Conservation (phyloP, 1,140 invertebrate genomes). For the Tyrophagus putrescentiae region DNA sequence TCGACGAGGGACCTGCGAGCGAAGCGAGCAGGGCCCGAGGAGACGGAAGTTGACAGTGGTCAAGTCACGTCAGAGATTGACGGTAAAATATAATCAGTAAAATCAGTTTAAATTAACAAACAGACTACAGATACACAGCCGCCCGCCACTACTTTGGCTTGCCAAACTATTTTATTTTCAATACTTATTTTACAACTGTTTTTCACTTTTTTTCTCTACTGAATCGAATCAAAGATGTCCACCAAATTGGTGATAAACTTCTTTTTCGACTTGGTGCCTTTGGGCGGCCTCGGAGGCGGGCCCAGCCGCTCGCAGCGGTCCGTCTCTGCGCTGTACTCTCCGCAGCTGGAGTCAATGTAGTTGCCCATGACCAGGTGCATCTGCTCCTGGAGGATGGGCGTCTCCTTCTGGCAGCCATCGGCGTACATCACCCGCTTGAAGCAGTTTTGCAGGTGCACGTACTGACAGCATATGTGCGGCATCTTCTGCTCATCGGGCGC, state of each 20-base stretch:
- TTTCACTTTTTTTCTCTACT: not conserved
- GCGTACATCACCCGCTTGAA: not conserved
- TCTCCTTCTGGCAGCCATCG: not conserved
- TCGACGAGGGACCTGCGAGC: no score
- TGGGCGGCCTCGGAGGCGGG: not conserved
- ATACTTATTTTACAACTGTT: no score
- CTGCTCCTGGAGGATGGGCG: not conserved
- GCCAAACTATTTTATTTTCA: no score
- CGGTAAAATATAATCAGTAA: no score
- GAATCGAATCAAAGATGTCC: not conserved
- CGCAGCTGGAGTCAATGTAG: constrained; percentile 16
- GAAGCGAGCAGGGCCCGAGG: no score
- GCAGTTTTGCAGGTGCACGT: constrained; percentile 6
- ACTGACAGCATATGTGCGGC: constrained; percentile 16
- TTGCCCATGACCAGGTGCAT: constrained; percentile 15
- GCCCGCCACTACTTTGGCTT: not conserved
- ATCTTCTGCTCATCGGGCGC: not conserved
- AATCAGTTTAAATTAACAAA: not conserved
- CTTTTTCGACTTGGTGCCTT: not conserved
- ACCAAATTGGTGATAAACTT: constrained; percentile 14
- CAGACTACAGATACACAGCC: not conserved
- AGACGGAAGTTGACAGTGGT: no score
- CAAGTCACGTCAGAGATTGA: no score
- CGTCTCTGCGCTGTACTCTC: constrained; percentile 10
- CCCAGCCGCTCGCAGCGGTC: not conserved